Evolutionary conservation across 37 sponge, comb jelly and placozoan genomes (phyloP), one percentile per base, ranked within the genome.

Genomic region (Petrosia ficiformis): DNA sequence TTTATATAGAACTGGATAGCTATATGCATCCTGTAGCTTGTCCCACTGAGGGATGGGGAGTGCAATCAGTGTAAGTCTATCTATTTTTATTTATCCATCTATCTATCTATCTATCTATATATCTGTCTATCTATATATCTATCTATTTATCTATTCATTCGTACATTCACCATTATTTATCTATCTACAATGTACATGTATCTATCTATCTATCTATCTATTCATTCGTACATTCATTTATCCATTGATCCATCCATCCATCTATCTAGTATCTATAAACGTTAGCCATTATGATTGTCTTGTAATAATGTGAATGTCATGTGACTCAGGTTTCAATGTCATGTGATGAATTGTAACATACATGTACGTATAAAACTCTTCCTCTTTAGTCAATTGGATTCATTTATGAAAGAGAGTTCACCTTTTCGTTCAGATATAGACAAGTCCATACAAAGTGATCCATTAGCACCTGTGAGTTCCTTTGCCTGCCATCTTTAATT

Each of bases 11-110:
- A 67, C 77, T 94, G 68, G 90, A 90, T 78, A 61, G 85, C 3
- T 94, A 94, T 59, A 76, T 84, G 2, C 95, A 94, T 69, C 91
- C 95, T 26, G 91, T 94, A 56, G 95, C 90, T 38, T 90, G 82
- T 39, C 95, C 95, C 61, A 82, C 80, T 40, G 82, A 72, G 19
- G 86, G 85, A 2, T 85, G 85, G 85, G 85, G 85, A 29, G 68
- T 26, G 5, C 25, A 61, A 61, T 24, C 14, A 26, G 26, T 61
- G 25, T n/a, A 22, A 22, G 14, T 26, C 14, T 48, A 48, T 48
- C 14, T 48, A 19, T 48, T 8, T 48, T 48, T 14, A 48, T 48
- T n/a, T n/a, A n/a, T n/a, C n/a, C n/a, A n/a, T n/a, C n/a, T n/a
- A n/a, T n/a, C n/a, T 48, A 48, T 48, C 14, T 48, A 48, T 48